These are phyloP conservation scores for Chelidonichthys spinosus DNA, from an alignment of 2,797 vertebrate species.

Conservation along the genomic window DNA sequence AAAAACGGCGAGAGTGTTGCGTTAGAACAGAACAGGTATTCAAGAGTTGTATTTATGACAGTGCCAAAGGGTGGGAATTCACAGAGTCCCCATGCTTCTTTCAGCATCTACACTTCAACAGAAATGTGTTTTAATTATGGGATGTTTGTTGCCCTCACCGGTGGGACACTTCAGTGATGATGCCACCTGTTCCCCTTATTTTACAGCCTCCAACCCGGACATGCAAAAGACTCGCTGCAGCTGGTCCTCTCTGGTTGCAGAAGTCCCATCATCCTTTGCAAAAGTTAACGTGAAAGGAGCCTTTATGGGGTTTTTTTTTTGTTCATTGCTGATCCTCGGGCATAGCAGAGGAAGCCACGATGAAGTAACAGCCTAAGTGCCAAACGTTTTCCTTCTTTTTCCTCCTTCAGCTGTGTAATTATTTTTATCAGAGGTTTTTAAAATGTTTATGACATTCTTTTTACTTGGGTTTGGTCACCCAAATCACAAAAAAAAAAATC, in stretches of 20 bases:
- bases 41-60: conserved; percentile 78
- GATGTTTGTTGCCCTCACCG: conserved; percentile 44
- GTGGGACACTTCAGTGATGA: conserved; percentile 35
- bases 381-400: conserved; percentile 67
- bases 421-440: conserved; percentile 60
- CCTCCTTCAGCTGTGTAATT: conserved; percentile 65
- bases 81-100: conserved; percentile 63
- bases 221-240: conserved; percentile 34
- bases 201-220: conserved; percentile 39
- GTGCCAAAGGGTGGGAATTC: conserved; percentile 82
- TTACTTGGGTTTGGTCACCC: conserved; percentile 13
- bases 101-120: conserved; percentile 57
- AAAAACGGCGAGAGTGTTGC: conserved; percentile 51
- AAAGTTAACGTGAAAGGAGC: conserved; percentile 30
- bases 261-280: conserved; percentile 37
- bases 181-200: conserved; percentile 25
- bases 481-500: conserved; percentile 14
- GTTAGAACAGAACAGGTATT: conserved; percentile 64
- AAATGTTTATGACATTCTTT: conserved; percentile 55
- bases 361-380: conserved; percentile 77
- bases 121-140: conserved; percentile 48
- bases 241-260: conserved; percentile 42
- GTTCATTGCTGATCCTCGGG: conserved; percentile 53
- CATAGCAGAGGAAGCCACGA: conserved; percentile 58
- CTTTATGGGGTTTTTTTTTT: conserved; percentile 12